Evolutionary conservation across 2,888 invertebrate species (phyloP).

Genomic region (Dynastes hyllus): DNA sequence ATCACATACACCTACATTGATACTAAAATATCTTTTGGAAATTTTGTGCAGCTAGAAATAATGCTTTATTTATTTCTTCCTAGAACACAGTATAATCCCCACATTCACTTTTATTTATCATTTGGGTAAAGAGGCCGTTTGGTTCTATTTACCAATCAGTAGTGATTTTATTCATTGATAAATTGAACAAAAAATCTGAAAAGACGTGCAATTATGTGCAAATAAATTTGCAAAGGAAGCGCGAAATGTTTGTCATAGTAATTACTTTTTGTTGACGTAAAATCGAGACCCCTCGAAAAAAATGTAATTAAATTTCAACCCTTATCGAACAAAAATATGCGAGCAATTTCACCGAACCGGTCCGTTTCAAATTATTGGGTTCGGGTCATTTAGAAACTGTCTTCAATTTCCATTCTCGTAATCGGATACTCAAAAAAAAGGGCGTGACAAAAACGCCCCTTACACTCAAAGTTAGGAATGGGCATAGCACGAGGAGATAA

Average conservation of each 20-base stretch:
- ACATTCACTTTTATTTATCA: no score
- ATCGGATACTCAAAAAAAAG: slow-evolving; percentile 32
- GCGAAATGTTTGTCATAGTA: slow-evolving; percentile 17
- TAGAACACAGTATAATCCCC: no score
- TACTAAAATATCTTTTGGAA: no score
- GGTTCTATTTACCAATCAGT: not conserved
- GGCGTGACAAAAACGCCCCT: slow-evolving; percentile 15
- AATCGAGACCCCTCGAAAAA: slow-evolving; percentile 10
- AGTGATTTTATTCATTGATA: not conserved
- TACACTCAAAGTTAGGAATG: not conserved
- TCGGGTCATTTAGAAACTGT: slow-evolving; percentile 24
- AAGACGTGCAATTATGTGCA: not conserved
- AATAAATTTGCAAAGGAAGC: slow-evolving; percentile 7
- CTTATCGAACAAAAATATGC: slow-evolving; percentile 40
- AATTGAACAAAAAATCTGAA: slow-evolving; percentile 1
- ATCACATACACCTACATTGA: no score
- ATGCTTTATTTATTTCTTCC: no score
- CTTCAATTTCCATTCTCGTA: slow-evolving; percentile 10
- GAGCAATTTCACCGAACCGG: slow-evolving; percentile 3
- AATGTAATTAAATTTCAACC: slow-evolving; percentile 39
- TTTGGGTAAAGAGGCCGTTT: no score
- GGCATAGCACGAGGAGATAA: slow-evolving; percentile 4
- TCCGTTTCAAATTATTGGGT: slow-evolving; percentile 26
- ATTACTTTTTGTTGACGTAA: slow-evolving; percentile 34
- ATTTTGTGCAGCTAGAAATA: no score